Evolutionary conservation across 2,888 invertebrate genomes (phyloP), one percentile per base, ranked within the genome.

Genomic region (Diploptera punctata): DNA sequence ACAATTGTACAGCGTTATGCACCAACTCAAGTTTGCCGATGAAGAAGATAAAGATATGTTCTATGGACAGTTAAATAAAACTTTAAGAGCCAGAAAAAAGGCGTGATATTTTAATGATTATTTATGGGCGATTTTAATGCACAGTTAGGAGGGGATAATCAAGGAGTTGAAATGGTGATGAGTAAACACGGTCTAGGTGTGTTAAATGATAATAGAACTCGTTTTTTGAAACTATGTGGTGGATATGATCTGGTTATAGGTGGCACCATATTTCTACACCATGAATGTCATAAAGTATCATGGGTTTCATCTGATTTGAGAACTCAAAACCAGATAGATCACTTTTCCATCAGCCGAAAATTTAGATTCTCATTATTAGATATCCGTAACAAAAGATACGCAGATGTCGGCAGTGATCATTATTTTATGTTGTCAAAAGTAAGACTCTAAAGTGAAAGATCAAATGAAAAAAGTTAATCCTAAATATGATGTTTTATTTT

Each of bases 1-100:
- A 49, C 49, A 49, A n/a, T 49, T 49, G 19, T 13, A 13, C n/a
- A 49, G n/a, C n/a, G 19, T n/a, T 49, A 49, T n/a, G n/a, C n/a
- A 49, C 49, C 49, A 49, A 49, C 49, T 49, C 10, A 49, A 49
- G 49, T n/a, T 49, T 49, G 49, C 49, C 49, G n/a, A 49, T 49
- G 49, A 49, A 49, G 19, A 49, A 5, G 19, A 18, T 5, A 49
- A 49, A 49, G 49, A 49, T 49, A 49, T 13, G 49, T 49, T 49
- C n/a, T 49, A 49, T 49, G 49, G n/a, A 49, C 49, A 49, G 19
- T n/a, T 49, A 49, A 49, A 49, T 49, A 49, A 49, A 49, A 49
- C 49, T n/a, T 49, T 49, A 49, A 49, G 49, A 49, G n/a, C 49
- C n/a, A 49, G 7, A 13, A 49, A 49, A n/a, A 49, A 18, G n/a